phyloP scores from a whole-genome alignment of 2,888 invertebrate species.

The Drosophila hawaiiensis region DNA sequence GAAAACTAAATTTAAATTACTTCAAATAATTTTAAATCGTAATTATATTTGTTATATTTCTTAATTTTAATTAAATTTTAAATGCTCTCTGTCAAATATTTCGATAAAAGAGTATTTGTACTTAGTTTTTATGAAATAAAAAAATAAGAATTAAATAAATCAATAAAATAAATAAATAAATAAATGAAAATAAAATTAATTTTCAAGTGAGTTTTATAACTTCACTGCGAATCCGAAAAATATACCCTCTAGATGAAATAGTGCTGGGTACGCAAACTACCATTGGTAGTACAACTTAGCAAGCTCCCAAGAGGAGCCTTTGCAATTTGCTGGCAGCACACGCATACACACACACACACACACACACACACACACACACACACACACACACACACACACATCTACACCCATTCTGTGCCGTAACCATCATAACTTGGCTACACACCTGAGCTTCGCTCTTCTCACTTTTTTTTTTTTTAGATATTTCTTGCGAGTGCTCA shows the following conservation, averaged over 20 bases:
- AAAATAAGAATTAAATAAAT: too few species aligned
- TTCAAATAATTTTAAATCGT: neutral
- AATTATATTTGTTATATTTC: neutral
- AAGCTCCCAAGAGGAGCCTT: conserved; percentile 57
- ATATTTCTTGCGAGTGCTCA: conserved; percentile 23
- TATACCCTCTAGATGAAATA: neutral
- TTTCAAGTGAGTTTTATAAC: neutral
- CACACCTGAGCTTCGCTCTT: conserved; percentile 46
- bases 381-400: conserved; percentile 2
- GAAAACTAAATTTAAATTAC: neutral
- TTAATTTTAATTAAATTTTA: neutral
- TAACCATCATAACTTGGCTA: conserved; percentile 24
- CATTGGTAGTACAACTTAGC: conserved; percentile 42
- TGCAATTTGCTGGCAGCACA: conserved; percentile 51
- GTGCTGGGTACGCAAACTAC: conserved; percentile 37
- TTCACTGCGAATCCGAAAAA: neutral
- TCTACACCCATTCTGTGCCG: neutral
- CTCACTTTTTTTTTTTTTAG: conserved; percentile 16
- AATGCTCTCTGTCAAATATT: neutral
- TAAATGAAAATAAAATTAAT: neutral
- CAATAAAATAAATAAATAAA: too few species aligned
- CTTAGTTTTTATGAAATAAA: neutral
- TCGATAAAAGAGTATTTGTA: neutral
- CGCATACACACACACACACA: neutral
- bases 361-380: neutral